phyloP scores from a whole-genome alignment of 1,140 invertebrate species.

The Meteorus sp. region DNA sequence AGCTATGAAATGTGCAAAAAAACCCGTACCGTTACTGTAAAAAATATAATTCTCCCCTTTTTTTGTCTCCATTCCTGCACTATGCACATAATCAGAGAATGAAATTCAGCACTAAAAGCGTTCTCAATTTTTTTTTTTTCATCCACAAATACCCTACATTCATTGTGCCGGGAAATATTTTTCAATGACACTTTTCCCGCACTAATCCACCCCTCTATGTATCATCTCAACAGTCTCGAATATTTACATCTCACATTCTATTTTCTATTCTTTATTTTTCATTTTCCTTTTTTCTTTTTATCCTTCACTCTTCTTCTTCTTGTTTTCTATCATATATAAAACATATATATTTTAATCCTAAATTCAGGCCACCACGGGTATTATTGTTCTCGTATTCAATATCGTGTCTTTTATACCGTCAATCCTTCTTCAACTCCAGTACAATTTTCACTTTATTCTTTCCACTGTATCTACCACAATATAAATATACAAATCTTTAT shows the following conservation, averaged over 20 bases:
- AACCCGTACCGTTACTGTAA: too few species aligned
- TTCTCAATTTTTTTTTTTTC: too few species aligned
- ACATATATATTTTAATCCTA: constrained; percentile 17
- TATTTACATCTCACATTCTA: not conserved
- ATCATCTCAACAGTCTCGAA: not conserved
- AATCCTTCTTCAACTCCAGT: not conserved
- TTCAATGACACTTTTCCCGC: constrained; percentile 9
- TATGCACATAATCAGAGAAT: too few species aligned
- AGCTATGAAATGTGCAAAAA: too few species aligned
- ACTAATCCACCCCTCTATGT: not conserved
- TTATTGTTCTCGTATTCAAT: constrained; percentile 25
- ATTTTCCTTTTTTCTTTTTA: constrained; percentile 16
- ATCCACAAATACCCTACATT: not conserved
- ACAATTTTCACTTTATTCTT: not conserved
- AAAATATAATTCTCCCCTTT: too few species aligned
- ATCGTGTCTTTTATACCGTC: constrained; percentile 2
- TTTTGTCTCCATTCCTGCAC: too few species aligned
- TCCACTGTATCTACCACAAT: not conserved
- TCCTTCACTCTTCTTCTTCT: too few species aligned
- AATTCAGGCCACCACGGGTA: constrained; percentile 24
- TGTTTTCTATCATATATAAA: too few species aligned
- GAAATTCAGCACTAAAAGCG: too few species aligned
- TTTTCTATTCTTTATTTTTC: not conserved
- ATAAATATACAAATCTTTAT: too few species aligned
- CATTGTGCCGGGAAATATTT: constrained; percentile 12